Evolutionary conservation across 2,888 invertebrate species (phyloP).

Genomic region (Acanthosepion lycidas): DNA sequence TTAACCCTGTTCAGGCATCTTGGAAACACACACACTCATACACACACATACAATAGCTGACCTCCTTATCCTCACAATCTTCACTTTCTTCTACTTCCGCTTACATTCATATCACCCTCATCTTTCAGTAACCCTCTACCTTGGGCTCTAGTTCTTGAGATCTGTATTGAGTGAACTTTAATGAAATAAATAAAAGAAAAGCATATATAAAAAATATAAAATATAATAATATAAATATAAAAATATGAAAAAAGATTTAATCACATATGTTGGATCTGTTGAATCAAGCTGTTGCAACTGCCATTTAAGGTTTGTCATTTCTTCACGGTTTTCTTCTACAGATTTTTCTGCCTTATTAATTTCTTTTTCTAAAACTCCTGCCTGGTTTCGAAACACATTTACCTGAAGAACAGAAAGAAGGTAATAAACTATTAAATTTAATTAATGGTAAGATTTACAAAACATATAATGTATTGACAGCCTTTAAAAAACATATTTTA

Average conservation of each 20-base stretch:
- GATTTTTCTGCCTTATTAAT: conserved; percentile 64
- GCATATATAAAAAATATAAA: too few relatives aligned
- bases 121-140: too few relatives aligned
- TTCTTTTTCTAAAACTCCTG: conserved; percentile 69
- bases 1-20: too few relatives aligned
- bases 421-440: too few relatives aligned
- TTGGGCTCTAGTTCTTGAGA: too few relatives aligned
- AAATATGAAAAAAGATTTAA: conserved; percentile 49
- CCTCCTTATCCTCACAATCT: too few relatives aligned
- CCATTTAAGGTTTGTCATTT: conserved; percentile 63
- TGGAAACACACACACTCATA: neutral
- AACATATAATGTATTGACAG: too few relatives aligned
- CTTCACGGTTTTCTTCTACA: conserved; percentile 62
- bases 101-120: neutral
- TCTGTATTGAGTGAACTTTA: too few relatives aligned
- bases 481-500: too few relatives aligned
- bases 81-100: too few relatives aligned
- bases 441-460: too few relatives aligned
- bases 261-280: conserved; percentile 67
- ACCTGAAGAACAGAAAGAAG: conserved; percentile 58
- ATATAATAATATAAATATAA: neutral
- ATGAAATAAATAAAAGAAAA: too few relatives aligned
- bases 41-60: neutral
- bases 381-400: conserved; percentile 67
- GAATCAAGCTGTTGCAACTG: conserved; percentile 63